Evolutionary conservation across 2,797 vertebrate species (phyloP), one percentile per base, ranked within the genome.

Genomic region (Arctocebus calabarensis): DNA sequence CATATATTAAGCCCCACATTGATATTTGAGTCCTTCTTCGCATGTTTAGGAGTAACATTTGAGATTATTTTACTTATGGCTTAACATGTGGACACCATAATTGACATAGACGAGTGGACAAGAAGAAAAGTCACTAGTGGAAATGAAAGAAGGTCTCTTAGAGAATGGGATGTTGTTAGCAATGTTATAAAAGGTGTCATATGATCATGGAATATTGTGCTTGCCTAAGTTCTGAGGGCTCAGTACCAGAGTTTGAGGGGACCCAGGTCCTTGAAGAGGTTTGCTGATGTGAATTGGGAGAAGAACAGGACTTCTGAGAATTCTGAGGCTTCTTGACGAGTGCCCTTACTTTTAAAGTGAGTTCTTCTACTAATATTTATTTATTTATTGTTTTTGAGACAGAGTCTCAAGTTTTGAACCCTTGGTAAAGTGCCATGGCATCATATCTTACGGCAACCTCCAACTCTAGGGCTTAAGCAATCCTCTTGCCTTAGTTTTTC

Each of bases 11-110:
- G 11, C 32, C 40, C 37, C 16, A n/a, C 5, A 10, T 29, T 70
- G 68, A 34, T 84, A 71, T 25, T 29, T 64, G 62, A 86, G 29
- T 82, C 64, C 34, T 78, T 84, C 62, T 90, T 79, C n/a, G 70
- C 34, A 78, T 34, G 91, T 96, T 88, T 45, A 62, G 59, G 32
- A 68, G 37, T 90, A 87, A 34, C 45, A 73, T 93, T 92, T 84
- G 73, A 84, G 74, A 75, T 95, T 68, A 61, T 81, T 95, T 83
- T 94, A 66, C 84, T 86, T 84, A 62, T 37, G 78, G n/a, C 62
- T 94, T 61, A 87, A 32, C 66, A 66, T 75, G 16, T 93, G 84
- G 84, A 64, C 32, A 68, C 48, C n/a, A 87, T 70, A 61, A 55
- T 25, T 84, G 78, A 55, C 68, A 52, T 40, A 86, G 71, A 37